Base-by-base conservation (phyloP, 2,113 vertebrate species). In the Nymphicus hollandicus region DNA sequence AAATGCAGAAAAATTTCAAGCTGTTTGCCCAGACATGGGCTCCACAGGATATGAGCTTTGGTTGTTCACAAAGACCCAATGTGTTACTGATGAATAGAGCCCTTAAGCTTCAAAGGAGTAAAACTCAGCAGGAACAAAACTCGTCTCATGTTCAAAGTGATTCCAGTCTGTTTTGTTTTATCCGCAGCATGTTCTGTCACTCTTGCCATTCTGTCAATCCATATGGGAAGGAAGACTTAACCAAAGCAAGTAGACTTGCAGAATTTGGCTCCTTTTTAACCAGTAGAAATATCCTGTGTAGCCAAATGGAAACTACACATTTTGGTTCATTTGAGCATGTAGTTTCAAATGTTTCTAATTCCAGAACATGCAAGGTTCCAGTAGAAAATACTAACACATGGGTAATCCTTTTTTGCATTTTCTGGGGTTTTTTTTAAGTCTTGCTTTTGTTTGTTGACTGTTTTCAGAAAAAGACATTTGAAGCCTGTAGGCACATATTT, bases 401-500 rank as follows among this genome's bases (percentile, higher is more conserved):
- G 19, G 5, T 43, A 85, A 53, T 55, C 22, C 25, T 84, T 84
- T 72, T 74, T 63, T 74, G 19, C 19, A 43, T 92, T 84, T 91
- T 89, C 50, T 81, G 16, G 20, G 15, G 4, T 60, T 84, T 92
- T 93, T 39, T 94, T 78, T 85, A 49, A 61, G 0, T 77, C 52
- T 87, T 68, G 56, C 35, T 76, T 88, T 83, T 89, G 39, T 88
- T 88, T 94, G 23, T 80, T 85, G 74, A 39, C 58, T 93, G 28
- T 72, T 93, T 85, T 91, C 49, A 83, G 58, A 83, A 95, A 64
- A 80, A 93, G n/a, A 58, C 25, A 46, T 84, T 71, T 5, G 9
- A 95, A 95, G 73, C 44, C 66, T 81, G 44, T 89, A 80, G 52
- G 66, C 70, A 85, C 63, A 80, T 80, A 86, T 80, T 88, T 92